Conservation (phyloP, 1,140 invertebrate species). For the Grapholita molesta region DNA sequence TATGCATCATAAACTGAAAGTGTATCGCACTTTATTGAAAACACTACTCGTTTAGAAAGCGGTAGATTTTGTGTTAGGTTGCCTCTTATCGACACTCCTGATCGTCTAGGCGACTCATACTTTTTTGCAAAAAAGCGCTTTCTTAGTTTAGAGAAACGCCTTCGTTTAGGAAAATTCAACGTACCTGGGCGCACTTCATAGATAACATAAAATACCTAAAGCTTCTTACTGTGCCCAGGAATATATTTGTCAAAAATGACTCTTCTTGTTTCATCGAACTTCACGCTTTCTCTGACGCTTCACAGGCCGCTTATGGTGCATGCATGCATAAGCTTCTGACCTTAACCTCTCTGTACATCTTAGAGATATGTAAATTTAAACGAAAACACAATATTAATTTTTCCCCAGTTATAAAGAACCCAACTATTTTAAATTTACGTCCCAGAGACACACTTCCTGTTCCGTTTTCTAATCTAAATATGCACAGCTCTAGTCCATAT, state of each 20-base stretch:
- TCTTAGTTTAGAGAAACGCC: neutral
- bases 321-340: too few species aligned
- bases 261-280: neutral
- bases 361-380: too few species aligned
- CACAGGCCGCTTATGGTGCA: slow-evolving; percentile 9
- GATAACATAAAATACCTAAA: neutral
- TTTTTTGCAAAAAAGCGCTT: neutral
- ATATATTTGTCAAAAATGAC: neutral
- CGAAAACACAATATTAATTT: too few species aligned
- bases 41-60: neutral
- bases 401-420: too few species aligned
- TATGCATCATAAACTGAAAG: neutral
- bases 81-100: neutral
- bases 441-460: too few species aligned
- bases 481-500: too few species aligned
- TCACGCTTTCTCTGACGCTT: slow-evolving; percentile 9
- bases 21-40: neutral
- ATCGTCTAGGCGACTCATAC: neutral
- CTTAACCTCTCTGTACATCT: too few species aligned
- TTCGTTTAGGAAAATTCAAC: too few species aligned
- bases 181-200: neutral
- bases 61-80: neutral
- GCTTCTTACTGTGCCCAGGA: neutral
- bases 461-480: too few species aligned
- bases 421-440: too few species aligned